Percentiles rank a stretch among this genome's conserved stretches.
These are phyloP conservation scores for Alaudala cheleensis DNA, from an alignment of 2,113 vertebrate species.

Conservation along the genomic window DNA sequence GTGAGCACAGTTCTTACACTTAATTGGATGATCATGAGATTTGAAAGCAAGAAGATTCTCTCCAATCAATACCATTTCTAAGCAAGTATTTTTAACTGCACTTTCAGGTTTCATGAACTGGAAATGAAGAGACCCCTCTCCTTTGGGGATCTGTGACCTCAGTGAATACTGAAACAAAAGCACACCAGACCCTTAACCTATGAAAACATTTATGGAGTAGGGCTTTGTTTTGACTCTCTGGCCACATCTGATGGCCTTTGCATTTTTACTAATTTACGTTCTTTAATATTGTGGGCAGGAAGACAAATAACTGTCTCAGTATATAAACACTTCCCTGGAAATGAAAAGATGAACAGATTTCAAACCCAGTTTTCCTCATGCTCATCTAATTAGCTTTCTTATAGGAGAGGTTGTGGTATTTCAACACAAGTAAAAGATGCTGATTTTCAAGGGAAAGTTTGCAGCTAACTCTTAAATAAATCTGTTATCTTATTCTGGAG, in stretches of 20 bases:
- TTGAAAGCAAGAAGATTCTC: neutral
- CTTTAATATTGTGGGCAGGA: neutral
- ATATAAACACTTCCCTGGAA: neutral
- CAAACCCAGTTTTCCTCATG: neutral
- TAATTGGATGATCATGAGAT: neutral
- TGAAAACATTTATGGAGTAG: neutral
- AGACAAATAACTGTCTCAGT: neutral
- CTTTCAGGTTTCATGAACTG: neutral
- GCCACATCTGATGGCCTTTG: neutral
- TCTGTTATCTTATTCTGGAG: neutral
- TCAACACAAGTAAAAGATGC: neutral
- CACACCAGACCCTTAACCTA: neutral
- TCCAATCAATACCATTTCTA: neutral
- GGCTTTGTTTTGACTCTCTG: neutral
- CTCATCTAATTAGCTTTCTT: neutral
- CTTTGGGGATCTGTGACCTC: neutral
- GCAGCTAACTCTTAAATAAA: neutral
- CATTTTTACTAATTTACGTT: neutral
- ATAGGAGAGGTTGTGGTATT: neutral
- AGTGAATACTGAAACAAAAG: neutral
- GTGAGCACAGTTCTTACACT: neutral
- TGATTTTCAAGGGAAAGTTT: neutral
- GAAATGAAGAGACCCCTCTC: neutral
- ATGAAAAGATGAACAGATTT: neutral
- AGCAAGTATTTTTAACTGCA: neutral